Evolutionary conservation across 2,888 invertebrate genomes (phyloP).

Genomic region (Helleia helle): DNA sequence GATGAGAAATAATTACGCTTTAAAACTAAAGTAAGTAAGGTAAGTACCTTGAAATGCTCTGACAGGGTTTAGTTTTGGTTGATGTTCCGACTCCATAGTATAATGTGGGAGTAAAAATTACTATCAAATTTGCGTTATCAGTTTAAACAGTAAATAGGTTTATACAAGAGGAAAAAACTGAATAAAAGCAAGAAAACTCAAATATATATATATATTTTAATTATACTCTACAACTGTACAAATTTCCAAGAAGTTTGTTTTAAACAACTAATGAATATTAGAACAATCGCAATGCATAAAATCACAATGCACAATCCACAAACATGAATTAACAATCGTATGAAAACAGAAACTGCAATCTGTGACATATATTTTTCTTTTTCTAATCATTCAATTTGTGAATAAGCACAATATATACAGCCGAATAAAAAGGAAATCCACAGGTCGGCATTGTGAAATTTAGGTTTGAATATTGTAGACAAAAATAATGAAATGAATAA

Average conservation of each 20-base stretch:
- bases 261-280: background rate
- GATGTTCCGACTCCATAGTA: conserved; percentile 52
- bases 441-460: too few species aligned
- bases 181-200: background rate
- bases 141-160: background rate
- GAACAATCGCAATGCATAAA: background rate
- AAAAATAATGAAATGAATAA: too few species aligned
- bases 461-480: too few species aligned
- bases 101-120: background rate
- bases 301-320: background rate
- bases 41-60: conserved; percentile 65
- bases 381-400: too few species aligned
- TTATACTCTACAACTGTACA: background rate
- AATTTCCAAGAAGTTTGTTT: background rate
- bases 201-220: background rate
- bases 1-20: too few species aligned
- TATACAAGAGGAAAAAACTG: background rate
- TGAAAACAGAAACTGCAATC: background rate
- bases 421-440: too few species aligned
- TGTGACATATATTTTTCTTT: background rate
- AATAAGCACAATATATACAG: too few species aligned
- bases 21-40: too few species aligned
- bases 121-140: background rate
- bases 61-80: conserved; percentile 56
- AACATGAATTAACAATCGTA: background rate